Percentiles rank a stretch among this genome's conserved stretches.
phyloP scores from a whole-genome alignment of 2,888 invertebrate genomes.

The Eilema sororculum region DNA sequence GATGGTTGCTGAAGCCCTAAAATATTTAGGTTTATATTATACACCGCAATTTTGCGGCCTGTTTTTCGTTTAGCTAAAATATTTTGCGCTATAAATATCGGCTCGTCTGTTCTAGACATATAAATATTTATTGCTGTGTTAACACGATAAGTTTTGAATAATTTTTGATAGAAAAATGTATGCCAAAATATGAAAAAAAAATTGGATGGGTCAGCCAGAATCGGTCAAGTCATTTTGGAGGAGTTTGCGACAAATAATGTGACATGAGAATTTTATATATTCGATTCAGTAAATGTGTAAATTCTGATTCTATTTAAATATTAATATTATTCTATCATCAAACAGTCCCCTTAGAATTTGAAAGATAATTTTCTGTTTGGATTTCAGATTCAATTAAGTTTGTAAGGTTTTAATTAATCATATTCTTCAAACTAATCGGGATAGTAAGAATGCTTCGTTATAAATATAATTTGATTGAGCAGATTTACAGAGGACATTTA shows the following conservation, averaged over 20 bases:
- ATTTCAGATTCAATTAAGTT: not conserved
- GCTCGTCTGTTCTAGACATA: not conserved
- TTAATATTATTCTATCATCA: not conserved
- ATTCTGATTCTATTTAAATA: not conserved
- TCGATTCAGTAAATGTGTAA: too few species aligned
- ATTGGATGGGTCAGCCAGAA: too few species aligned
- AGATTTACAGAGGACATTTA: not conserved
- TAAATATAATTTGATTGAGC: not conserved
- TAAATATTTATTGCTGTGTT: not conserved
- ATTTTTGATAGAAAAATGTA: too few species aligned
- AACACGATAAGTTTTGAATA: too few species aligned
- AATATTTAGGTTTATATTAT: slow-evolving; percentile 4
- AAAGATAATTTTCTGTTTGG: not conserved
- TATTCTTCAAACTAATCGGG: not conserved
- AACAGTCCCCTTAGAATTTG: not conserved
- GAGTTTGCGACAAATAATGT: too few species aligned
- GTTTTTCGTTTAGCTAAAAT: not conserved
- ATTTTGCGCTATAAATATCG: not conserved
- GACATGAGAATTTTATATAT: too few species aligned
- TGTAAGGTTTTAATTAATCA: not conserved
- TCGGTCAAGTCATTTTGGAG: too few species aligned
- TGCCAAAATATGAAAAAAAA: too few species aligned
- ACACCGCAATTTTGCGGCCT: not conserved
- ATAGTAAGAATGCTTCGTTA: not conserved
- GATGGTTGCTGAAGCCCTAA: slow-evolving; percentile 1